These are phyloP conservation scores for Lordiphosa clarofinis DNA, from an alignment of 1,140 invertebrate genomes.

Conservation along the genomic window DNA sequence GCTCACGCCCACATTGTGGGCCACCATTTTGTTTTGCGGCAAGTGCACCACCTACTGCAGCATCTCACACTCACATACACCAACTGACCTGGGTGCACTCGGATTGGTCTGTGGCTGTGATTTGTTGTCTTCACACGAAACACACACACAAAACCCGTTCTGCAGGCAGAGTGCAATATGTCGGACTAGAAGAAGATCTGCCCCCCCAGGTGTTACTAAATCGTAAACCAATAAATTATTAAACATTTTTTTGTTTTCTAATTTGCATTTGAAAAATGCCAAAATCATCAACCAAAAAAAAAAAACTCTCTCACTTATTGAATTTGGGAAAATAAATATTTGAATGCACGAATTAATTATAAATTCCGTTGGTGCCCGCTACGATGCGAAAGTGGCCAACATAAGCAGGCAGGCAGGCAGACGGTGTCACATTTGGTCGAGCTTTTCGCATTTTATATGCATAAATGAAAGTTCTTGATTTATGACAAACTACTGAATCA, in stretches of 20 bases:
- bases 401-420: conserved; percentile 23
- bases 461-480: conserved; percentile 51
- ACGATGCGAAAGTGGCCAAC: conserved; percentile 61
- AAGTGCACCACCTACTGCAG: conserved; percentile 14
- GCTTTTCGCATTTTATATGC: conserved; percentile 15
- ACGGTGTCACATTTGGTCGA: too few relatives aligned
- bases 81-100: conserved; percentile 4
- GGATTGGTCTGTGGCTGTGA: conserved; percentile 36
- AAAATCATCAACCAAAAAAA: conserved; percentile 1
- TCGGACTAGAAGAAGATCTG: too few relatives aligned
- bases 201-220: too few relatives aligned
- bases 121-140: too few relatives aligned
- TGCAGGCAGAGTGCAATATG: neutral
- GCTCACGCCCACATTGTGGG: neutral
- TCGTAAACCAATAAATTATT: too few relatives aligned
- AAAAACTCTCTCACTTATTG: conserved; percentile 45
- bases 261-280: neutral
- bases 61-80: conserved; percentile 12
- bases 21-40: conserved; percentile 20
- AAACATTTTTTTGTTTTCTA: neutral
- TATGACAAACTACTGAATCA: neutral
- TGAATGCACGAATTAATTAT: conserved; percentile 72
- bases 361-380: conserved; percentile 63
- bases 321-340: conserved; percentile 7
- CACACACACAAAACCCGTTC: conserved; percentile 25